A percentile compares a stretch with the other conserved stretches of the same genome.
phyloP scores from a whole-genome alignment of 2,888 invertebrate species.

The Conops quadrifasciatus region DNA sequence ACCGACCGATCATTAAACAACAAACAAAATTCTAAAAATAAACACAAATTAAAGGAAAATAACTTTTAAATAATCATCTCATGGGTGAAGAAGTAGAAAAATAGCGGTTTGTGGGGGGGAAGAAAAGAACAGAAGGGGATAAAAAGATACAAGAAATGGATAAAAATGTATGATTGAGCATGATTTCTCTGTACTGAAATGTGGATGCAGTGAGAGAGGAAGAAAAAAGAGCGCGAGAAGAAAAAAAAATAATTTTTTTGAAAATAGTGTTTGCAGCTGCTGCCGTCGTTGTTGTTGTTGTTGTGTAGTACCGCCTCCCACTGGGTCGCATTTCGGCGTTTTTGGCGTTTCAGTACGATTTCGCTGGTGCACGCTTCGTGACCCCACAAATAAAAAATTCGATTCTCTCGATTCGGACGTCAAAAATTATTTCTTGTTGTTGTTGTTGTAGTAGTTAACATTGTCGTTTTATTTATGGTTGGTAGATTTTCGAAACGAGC shows the following conservation, averaged over 20 bases:
- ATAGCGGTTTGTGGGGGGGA: not conserved
- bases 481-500: not conserved
- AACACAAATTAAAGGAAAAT: constrained; percentile 14
- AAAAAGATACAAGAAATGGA: not conserved
- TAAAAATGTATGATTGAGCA: not conserved
- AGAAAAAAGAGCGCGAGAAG: too few species aligned
- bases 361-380: too few species aligned
- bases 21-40: constrained; percentile 30
- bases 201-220: too few species aligned
- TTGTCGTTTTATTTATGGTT: too few species aligned
- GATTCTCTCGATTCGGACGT: too few species aligned
- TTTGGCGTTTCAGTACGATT: too few species aligned
- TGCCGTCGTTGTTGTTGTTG: not conserved
- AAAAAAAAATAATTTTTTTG: too few species aligned
- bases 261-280: not conserved
- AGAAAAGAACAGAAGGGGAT: not conserved
- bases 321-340: too few species aligned
- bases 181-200: too few species aligned
- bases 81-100: not conserved
- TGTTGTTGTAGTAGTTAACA: too few species aligned
- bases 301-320: not conserved
- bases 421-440: too few species aligned
- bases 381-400: too few species aligned
- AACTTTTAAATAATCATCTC: not conserved
- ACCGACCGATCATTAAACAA: not conserved